These are phyloP conservation scores for Limulus polyphemus DNA, from an alignment of 2,888 invertebrate genomes.

Conservation along the genomic window DNA sequence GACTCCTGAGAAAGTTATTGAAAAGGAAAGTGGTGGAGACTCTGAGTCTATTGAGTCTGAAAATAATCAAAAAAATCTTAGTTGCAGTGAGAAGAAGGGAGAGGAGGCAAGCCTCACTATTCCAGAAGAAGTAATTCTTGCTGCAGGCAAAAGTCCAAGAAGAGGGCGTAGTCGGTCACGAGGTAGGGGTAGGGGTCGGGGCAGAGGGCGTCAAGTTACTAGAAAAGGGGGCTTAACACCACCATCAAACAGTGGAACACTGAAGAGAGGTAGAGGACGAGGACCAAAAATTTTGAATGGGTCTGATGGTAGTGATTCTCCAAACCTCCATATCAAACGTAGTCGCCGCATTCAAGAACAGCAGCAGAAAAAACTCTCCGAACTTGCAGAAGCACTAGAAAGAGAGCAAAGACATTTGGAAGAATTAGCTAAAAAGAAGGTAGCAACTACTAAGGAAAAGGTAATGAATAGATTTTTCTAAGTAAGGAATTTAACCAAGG, in stretches of 20 bases:
- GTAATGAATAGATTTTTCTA: too few species aligned
- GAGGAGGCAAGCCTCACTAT: too few species aligned
- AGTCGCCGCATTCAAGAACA: conserved; percentile 52
- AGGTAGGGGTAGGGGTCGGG: conserved; percentile 25
- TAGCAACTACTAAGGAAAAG: not conserved
- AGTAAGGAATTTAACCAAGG: too few species aligned
- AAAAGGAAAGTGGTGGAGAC: not conserved
- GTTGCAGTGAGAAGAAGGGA: too few species aligned
- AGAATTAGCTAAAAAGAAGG: conserved; percentile 19
- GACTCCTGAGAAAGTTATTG: not conserved
- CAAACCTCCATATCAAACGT: conserved; percentile 22
- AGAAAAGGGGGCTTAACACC: conserved; percentile 5
- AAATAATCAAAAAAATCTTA: too few species aligned
- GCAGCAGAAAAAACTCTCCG: conserved; percentile 25
- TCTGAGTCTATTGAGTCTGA: not conserved
- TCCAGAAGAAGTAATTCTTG: too few species aligned
- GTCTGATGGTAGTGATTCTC: conserved; percentile 27
- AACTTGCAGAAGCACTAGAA: conserved; percentile 20
- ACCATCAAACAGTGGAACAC: conserved; percentile 26
- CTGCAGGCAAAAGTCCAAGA: conserved; percentile 12
- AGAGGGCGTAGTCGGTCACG: conserved; percentile 25
- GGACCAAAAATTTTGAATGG: conserved; percentile 28
- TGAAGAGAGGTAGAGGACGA: conserved; percentile 30
- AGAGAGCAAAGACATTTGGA: conserved; percentile 24
- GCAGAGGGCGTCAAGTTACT: conserved; percentile 13